Evolutionary conservation across 2,888 invertebrate species (phyloP), one percentile per base, ranked within the genome.

Genomic region (Idaea aversata): DNA sequence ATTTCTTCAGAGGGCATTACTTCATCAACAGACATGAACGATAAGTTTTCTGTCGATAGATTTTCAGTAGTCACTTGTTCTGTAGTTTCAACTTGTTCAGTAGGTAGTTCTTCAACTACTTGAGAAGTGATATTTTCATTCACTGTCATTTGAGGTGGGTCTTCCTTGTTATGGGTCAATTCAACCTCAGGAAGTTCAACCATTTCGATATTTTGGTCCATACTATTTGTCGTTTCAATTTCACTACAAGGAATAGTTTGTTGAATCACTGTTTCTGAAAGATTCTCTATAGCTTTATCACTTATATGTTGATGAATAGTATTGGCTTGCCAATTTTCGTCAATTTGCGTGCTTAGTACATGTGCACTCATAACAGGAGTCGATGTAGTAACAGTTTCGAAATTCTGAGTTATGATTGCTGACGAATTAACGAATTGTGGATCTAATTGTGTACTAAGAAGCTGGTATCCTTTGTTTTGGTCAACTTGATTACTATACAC

Each of bases 401-500:
- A 92, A 73, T 89, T 90, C 77, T 90, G 89, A 61, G 91, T 86
- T 58, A 91, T 80, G 57, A 91, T 90, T 62, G 88, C 83, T 70
- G 92, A 87, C 61, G 89, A 80, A 64, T 88, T 88, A 61, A 88
- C 87, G 84, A 85, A 91, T 68, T 91, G 90, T 64, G 87, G 75
- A 63, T 81, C 87, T 69, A 91, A 78, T 15, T 58, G 59, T 69
- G 89, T 82, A 63, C 88, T 84, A 61, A 91, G 81, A 58, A 92
- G 78, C 89, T 94, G 83, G 74, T 88, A 95, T 76, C 94, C 94
- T 73, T 94, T 94, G 76, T 89, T 92, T 80, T 92, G 90, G 77
- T 93, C 92, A 57, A 94, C 90, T 60, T 94, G 93, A 79, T 95
- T 94, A 80, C 94, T 94, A 74, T 95, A 95, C 16, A 95, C 91